Percentiles rank a stretch among this genome's conserved stretches.
phyloP scores from a whole-genome alignment of 2,113 vertebrate species.

The Ictalurus punctatus region DNA sequence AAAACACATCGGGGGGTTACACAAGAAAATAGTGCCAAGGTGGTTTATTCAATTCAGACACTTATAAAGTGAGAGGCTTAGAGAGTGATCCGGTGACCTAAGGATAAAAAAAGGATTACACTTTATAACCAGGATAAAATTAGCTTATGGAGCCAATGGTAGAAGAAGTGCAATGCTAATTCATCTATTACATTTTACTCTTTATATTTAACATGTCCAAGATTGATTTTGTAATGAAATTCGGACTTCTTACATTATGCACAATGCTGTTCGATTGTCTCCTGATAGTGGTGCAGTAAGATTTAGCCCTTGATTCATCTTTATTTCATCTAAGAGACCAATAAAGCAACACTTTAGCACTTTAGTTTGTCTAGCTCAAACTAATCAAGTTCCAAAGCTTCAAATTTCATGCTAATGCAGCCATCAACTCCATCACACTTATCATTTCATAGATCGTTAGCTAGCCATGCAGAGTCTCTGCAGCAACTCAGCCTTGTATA shows the following conservation, averaged over 20 bases:
- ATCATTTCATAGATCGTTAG: background rate
- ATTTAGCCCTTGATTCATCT: background rate
- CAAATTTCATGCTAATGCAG: background rate
- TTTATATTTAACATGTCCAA: background rate
- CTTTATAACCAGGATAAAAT: background rate
- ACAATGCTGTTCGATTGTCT: background rate
- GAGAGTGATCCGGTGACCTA: background rate
- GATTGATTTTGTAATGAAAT: background rate
- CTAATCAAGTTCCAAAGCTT: background rate
- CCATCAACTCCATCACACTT: background rate
- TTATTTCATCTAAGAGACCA: background rate
- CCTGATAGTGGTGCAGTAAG: background rate
- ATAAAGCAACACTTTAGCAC: background rate
- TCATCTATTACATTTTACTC: background rate
- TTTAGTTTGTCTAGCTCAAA: background rate
- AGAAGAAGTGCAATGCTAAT: background rate
- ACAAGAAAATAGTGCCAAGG: background rate
- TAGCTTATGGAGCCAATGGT: background rate
- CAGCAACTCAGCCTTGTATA: background rate
- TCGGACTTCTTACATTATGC: background rate
- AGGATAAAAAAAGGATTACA: background rate
- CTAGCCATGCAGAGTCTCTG: background rate
- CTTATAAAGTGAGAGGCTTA: background rate
- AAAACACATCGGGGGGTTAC: conserved; percentile 1
- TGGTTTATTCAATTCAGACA: conserved; percentile 27